Conservation (phyloP, 2,113 vertebrate species). For the Rhineura floridana region DNA sequence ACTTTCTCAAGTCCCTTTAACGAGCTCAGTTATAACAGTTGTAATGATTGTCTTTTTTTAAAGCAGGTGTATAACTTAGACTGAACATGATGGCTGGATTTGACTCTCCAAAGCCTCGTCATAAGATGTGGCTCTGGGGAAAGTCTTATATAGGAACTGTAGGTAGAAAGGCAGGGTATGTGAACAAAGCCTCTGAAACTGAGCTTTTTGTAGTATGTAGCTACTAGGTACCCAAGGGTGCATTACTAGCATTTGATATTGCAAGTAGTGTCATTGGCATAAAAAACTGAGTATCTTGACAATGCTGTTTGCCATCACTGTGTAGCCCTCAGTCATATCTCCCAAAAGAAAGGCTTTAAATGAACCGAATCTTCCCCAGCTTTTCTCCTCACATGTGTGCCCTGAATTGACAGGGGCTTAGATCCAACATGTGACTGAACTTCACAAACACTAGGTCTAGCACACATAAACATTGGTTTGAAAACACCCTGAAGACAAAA, state of each 20-base stretch:
- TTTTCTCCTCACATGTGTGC: not conserved
- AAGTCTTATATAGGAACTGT: not conserved
- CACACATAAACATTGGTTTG: not conserved
- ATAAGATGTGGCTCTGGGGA: not conserved
- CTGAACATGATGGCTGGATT: not conserved
- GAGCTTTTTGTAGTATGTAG: not conserved
- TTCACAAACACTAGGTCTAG: accelerated
- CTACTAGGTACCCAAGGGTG: slow-evolving; percentile 23
- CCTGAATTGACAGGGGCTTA: not conserved
- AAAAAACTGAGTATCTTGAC: not conserved
- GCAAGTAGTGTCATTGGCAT: not conserved
- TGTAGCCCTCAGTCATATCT: not conserved
- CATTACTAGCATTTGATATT: not conserved
- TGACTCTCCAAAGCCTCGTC: not conserved
- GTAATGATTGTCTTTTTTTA: slow-evolving; percentile 22
- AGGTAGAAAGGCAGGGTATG: not conserved
- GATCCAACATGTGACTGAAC: not conserved
- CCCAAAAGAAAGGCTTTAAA: slow-evolving; percentile 8
- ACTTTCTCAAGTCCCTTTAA: slow-evolving; percentile 1
- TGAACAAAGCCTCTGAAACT: not conserved
- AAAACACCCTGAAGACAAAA: not conserved
- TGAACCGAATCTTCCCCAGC: accelerated
- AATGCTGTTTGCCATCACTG: not conserved
- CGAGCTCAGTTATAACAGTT: not conserved
- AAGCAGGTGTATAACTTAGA: not conserved